These are phyloP conservation scores for Xenopus borealis DNA, from an alignment of 2,113 vertebrate species.

Conservation along the genomic window DNA sequence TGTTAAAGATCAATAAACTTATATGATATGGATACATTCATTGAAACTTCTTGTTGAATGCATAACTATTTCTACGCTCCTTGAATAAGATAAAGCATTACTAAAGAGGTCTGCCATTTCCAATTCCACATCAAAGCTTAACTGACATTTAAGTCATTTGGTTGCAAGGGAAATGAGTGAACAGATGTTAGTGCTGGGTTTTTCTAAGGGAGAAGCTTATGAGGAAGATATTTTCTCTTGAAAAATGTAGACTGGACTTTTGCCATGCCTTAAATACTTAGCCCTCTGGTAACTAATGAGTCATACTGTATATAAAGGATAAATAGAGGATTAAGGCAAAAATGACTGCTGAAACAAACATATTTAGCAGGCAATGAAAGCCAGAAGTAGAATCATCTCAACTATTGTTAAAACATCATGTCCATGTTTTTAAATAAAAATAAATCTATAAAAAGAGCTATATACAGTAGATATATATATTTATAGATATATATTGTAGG, in stretches of 20 bases:
- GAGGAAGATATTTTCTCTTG: constrained; percentile 33
- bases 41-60: neutral
- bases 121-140: constrained; percentile 40
- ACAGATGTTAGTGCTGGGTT: constrained; percentile 36
- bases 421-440: too few species aligned
- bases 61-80: constrained; percentile 1
- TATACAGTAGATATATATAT: too few species aligned
- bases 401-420: too few species aligned
- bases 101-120: constrained; percentile 40
- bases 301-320: constrained; percentile 19
- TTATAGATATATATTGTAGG: too few species aligned
- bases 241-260: constrained; percentile 24
- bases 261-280: constrained; percentile 40
- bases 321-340: neutral
- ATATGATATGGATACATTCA: neutral
- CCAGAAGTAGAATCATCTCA: neutral
- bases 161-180: constrained; percentile 38
- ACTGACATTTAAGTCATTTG: constrained; percentile 46
- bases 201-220: constrained; percentile 22
- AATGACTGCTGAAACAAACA: neutral
- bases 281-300: constrained; percentile 16
- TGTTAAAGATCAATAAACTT: neutral
- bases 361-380: neutral
- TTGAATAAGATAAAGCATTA: constrained; percentile 6
- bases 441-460: too few species aligned